Conservation (phyloP, 2,888 invertebrate genomes). For the Andrena dorsata region DNA sequence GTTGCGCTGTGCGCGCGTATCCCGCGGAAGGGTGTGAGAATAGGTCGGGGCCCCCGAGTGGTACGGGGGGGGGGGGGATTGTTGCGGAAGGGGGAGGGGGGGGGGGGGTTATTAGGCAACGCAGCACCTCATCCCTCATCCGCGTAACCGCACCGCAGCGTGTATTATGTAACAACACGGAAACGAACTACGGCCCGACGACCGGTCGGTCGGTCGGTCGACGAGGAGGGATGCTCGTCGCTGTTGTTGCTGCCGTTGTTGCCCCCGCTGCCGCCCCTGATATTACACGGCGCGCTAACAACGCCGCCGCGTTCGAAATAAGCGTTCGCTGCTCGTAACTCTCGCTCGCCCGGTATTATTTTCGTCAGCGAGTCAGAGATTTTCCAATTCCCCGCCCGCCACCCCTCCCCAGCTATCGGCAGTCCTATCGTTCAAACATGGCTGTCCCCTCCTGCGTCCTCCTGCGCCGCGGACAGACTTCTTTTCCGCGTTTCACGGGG, state of each 20-base stretch:
- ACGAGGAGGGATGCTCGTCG: slow-evolving; percentile 44
- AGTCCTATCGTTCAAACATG: neutral
- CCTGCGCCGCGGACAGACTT: neutral
- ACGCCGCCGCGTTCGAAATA: slow-evolving; percentile 72
- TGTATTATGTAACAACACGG: slow-evolving; percentile 85
- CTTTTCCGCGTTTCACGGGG: slow-evolving; percentile 24
- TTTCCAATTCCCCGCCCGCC: slow-evolving; percentile 43
- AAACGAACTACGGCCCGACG: slow-evolving; percentile 82
- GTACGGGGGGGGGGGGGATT: slow-evolving; percentile 70
- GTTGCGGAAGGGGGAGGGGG: slow-evolving; percentile 77
- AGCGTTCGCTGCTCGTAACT: slow-evolving; percentile 72
- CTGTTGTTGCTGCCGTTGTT: slow-evolving; percentile 59
- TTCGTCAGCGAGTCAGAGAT: slow-evolving; percentile 39
- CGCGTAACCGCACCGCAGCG: slow-evolving; percentile 83
- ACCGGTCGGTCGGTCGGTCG: slow-evolving; percentile 51
- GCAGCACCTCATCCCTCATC: slow-evolving; percentile 84
- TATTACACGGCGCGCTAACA: slow-evolving; percentile 74
- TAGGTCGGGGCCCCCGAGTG: slow-evolving; percentile 65
- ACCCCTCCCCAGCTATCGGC: neutral
- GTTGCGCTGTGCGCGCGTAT: slow-evolving; percentile 31
- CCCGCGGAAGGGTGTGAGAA: slow-evolving; percentile 57
- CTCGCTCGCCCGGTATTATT: slow-evolving; percentile 57
- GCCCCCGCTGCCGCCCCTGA: slow-evolving; percentile 47
- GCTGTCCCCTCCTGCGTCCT: neutral
- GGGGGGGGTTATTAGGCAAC: slow-evolving; percentile 84